Conservation (phyloP, 2,113 vertebrate genomes). For the Heterotilapia buettikoferi region DNA sequence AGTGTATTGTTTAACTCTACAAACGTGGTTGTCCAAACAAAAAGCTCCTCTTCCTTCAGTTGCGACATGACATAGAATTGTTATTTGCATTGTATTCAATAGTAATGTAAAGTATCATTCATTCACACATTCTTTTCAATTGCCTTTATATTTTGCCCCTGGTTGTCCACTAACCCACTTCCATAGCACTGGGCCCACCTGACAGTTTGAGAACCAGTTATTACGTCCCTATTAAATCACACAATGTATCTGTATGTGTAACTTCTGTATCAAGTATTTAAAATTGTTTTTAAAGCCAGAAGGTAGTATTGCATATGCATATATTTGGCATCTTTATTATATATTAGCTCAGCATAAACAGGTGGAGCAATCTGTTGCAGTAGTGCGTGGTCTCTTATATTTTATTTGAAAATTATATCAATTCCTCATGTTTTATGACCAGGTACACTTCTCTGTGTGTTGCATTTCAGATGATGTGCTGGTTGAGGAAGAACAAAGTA, state of each 20-base stretch:
- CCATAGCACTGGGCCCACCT: neutral
- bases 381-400: neutral
- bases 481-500: conserved; percentile 61
- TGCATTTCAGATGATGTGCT: conserved; percentile 66
- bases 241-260: neutral
- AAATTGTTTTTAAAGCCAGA: neutral
- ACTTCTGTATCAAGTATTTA: neutral
- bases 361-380: neutral
- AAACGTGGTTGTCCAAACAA: too few relatives aligned
- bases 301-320: neutral
- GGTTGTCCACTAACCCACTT: neutral
- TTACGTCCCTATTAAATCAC: neutral
- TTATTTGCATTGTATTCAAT: neutral
- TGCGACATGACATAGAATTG: neutral
- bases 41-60: neutral
- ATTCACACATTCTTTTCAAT: neutral
- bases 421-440: neutral
- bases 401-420: fast-evolving
- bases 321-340: neutral
- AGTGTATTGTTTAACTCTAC: neutral
- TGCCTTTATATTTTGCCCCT: neutral
- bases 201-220: neutral
- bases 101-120: neutral
- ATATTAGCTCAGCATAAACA: neutral
- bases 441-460: neutral